Evolutionary conservation across 1,140 invertebrate genomes (phyloP).

Genomic region (Polypedilum pembai): DNA sequence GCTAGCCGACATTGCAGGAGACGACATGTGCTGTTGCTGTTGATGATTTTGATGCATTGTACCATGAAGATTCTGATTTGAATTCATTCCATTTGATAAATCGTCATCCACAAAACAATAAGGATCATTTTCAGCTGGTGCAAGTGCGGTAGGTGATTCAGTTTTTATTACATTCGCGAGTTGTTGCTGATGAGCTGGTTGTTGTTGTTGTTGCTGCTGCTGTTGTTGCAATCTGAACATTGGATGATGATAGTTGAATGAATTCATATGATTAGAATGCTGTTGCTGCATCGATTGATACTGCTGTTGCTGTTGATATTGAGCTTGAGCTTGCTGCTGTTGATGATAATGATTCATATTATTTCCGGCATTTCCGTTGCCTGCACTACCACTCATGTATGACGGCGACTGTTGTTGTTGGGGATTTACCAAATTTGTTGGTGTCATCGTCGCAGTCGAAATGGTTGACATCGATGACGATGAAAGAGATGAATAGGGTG

Average conservation of each 20-base stretch:
- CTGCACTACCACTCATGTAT: neutral
- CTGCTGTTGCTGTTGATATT: constrained; percentile 38
- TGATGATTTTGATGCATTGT: constrained; percentile 35
- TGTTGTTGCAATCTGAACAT: neutral
- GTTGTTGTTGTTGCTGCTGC: neutral
- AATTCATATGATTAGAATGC: constrained; percentile 29
- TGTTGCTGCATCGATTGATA: constrained; percentile 23
- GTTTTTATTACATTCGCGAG: constrained; percentile 42
- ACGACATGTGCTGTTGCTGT: constrained; percentile 36
- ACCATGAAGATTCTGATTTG: constrained; percentile 47
- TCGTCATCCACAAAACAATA: constrained; percentile 77
- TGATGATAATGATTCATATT: constrained; percentile 27
- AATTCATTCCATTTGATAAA: constrained; percentile 32
- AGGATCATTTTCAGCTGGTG: constrained; percentile 52
- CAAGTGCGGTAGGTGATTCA: constrained; percentile 22
- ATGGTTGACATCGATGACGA: constrained; percentile 28
- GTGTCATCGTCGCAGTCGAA: constrained; percentile 6
- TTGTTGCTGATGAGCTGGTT: constrained; percentile 34
- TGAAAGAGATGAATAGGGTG: constrained; percentile 14
- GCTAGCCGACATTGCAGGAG: constrained; percentile 29
- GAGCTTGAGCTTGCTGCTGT: constrained; percentile 38
- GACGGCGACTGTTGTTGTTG: constrained; percentile 27
- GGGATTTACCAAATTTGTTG: constrained; percentile 14
- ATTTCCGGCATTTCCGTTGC: constrained; percentile 15
- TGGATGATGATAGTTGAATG: constrained; percentile 24